Evolutionary conservation across 1,140 invertebrate species (phyloP), one percentile per base, ranked within the genome.

Genomic region (Lordiphosa collinella): DNA sequence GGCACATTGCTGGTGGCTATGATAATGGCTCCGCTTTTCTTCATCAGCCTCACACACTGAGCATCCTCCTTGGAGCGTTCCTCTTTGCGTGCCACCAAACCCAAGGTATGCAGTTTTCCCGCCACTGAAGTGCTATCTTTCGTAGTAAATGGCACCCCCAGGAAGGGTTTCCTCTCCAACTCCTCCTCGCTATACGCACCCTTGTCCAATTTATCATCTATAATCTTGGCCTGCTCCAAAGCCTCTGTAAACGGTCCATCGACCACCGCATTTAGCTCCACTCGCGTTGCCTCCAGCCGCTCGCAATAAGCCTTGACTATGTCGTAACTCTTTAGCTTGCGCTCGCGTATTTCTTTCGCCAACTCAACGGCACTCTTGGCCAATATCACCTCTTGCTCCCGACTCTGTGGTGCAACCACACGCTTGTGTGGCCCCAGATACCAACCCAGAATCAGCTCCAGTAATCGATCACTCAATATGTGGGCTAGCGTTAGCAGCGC

Each of bases 1-100:
- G 97, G 97, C 32, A 98, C 93, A 90, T 99, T 99, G 10, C 96
- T 97, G 47, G 97, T 94, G n/a, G 93, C 96, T 3, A 98, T 89
- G 1, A 96, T 92, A 73, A 99, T 98, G 36, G 92, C 96, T 22
- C 98, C 97, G 37, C 96, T 94, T 35, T 92, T 90, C 78, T 94
- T 93, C 79, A 98, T 88, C 13, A 93, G 86, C 6, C 89, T 87
- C 6, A 98, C 93, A 56, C 93, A 93, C 48, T 94, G 93, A 7
- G 95, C 94, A 92, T 98, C 96, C 54, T 93, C 90, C 0, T 89
- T 57, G 0, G 94, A 93, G 34, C 91, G 91, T 53, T 89, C 73
- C 51, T 90, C 86, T 57, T 88, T 89, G 10, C 94, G 90, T 3
- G 90, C 76, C 0, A 90, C 10, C 32, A 95, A 71, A 1, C 94